These are phyloP conservation scores for Limenitis camilla DNA, from an alignment of 2,888 invertebrate genomes.

Conservation along the genomic window DNA sequence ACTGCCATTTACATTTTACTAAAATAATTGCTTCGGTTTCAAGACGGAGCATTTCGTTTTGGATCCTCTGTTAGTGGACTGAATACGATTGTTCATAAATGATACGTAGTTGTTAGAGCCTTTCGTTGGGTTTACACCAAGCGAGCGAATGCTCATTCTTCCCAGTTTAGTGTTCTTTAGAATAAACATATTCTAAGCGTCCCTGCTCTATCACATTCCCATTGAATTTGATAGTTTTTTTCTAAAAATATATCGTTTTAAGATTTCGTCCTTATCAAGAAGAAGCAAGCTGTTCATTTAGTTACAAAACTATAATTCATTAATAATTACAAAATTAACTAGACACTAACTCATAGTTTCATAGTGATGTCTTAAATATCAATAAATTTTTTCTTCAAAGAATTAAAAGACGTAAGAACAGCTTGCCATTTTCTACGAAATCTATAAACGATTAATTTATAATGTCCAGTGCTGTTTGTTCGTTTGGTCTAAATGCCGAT, in stretches of 20 bases:
- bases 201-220: background rate
- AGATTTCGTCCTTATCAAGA: too few relatives aligned
- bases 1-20: constrained; percentile 63
- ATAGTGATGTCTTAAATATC: too few relatives aligned
- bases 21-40: constrained; percentile 38
- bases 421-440: background rate
- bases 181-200: too few relatives aligned
- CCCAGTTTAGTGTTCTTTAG: too few relatives aligned
- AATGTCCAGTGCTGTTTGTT: background rate
- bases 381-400: too few relatives aligned
- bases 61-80: constrained; percentile 34
- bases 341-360: too few relatives aligned
- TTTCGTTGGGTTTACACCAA: constrained; percentile 6
- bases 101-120: constrained; percentile 48
- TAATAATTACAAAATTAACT: too few relatives aligned
- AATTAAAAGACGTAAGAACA: too few relatives aligned
- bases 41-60: constrained; percentile 24
- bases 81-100: constrained; percentile 46
- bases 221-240: background rate
- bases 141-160: background rate
- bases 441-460: background rate
- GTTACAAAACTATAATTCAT: too few relatives aligned
- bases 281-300: too few relatives aligned
- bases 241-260: too few relatives aligned
- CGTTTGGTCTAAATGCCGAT: constrained; percentile 3